Conservation (phyloP, 2,888 invertebrate genomes). For the Lumbricus terrestris region DNA sequence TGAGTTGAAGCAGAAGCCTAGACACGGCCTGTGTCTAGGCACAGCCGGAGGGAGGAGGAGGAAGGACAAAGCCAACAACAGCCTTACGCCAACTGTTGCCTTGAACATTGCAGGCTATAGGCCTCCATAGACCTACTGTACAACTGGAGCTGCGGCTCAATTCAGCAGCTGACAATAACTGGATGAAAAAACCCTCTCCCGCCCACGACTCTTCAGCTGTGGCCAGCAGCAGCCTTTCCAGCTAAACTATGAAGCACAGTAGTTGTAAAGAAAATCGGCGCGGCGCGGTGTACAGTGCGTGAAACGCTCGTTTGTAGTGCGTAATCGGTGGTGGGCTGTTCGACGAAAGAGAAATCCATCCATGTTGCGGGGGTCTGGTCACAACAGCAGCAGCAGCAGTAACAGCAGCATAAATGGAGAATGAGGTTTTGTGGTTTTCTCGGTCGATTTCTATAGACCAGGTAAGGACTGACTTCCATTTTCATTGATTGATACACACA, state of each 20-base stretch:
- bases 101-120: not conserved
- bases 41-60: not conserved
- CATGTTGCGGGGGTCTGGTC: not conserved
- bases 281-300: not conserved
- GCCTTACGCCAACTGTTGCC: not conserved
- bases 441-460: not conserved
- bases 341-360: not conserved
- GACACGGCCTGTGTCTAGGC: not conserved
- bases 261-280: not conserved
- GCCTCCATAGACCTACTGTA: not conserved
- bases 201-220: not conserved
- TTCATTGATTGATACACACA: not conserved
- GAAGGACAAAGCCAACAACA: not conserved
- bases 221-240: not conserved
- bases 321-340: not conserved
- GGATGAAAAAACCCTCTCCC: not conserved
- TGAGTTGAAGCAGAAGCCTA: not conserved
- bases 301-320: not conserved
- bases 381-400: not conserved
- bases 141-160: not conserved
- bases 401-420: not conserved
- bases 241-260: not conserved
- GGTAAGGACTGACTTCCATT: not conserved
- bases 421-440: not conserved
- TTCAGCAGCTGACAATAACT: not conserved